Evolutionary conservation across 2,888 invertebrate species (phyloP), one percentile per base, ranked within the genome.

Genomic region (Entomobrya multifasciata): DNA sequence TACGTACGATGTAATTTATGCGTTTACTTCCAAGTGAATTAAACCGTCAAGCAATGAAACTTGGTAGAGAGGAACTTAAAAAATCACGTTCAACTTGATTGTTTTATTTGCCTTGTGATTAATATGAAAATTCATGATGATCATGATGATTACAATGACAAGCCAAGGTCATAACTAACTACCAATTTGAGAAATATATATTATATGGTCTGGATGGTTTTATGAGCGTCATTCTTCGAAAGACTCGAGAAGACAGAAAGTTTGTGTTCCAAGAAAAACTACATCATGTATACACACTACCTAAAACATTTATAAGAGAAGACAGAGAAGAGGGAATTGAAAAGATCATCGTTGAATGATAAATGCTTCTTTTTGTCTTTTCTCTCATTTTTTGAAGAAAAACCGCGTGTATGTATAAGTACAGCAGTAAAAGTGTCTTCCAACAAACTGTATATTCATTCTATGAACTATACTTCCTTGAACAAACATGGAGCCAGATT

Each of bases 401-500:
- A 67, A 67, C 65, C 65, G 20, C 20, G 15, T 25, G 41, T 20
- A 25, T 52, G 15, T 11, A 1, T 15, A 52, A 25, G n/a, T n/a
- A 25, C n/a, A 77, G 67, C 11, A 41, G 36, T 65, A 65, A 67
- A 44, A 67, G 44, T 67, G 44, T 44, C 44, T 67, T 44, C 44
- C 67, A n/a, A n/a, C n/a, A 22, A 67, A 67, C 20, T 67, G 67
- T 67, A 67, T 44, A 27, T 62, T 62, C 62, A 15, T 41, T 67
- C 57, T 8, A 65, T 65, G 65, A 65, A 65, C 67, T 67, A 55
- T 41, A 57, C 57, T 77, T 77, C 57, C 60, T 36, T 65, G 13
- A n/a, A n/a, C n/a, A n/a, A n/a, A n/a, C n/a, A n/a, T 57, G 76
- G 76, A 84, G 84, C 65, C 77, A 84, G 77, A 77, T 84, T 84